Percentiles rank a stretch among this genome's conserved stretches.
Conservation (phyloP, 2,113 vertebrate genomes). For the Mystacornis crossleyi region DNA sequence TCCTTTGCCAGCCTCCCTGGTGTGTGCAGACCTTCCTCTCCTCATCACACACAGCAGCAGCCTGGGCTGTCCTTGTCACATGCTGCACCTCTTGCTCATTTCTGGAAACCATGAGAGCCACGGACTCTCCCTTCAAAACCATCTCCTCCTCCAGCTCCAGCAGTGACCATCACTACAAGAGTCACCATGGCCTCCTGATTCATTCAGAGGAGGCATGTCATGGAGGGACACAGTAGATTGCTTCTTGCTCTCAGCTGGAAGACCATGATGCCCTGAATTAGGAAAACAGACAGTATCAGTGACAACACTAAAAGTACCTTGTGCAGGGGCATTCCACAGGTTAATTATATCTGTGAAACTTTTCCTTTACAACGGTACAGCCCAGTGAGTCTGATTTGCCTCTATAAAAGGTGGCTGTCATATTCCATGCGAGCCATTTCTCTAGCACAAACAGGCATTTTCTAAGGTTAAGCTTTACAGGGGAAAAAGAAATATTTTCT, state of each 20-base stretch:
- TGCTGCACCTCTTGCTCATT: neutral
- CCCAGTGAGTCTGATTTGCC: neutral
- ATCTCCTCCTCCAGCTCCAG: neutral
- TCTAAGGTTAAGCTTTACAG: neutral
- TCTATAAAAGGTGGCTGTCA: neutral
- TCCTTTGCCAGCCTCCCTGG: neutral
- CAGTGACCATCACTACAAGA: neutral
- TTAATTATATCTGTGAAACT: constrained; percentile 14
- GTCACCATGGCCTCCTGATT: neutral
- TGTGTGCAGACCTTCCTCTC: neutral
- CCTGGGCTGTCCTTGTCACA: accelerated
- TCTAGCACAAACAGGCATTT: neutral
- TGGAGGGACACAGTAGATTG: neutral
- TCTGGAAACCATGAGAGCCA: neutral
- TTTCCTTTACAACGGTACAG: neutral
- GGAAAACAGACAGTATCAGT: neutral
- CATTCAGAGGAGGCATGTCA: neutral
- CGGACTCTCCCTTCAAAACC: neutral
- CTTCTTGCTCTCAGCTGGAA: neutral
- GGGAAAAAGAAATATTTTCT: neutral
- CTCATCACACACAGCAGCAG: neutral
- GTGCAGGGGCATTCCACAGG: constrained; percentile 15
- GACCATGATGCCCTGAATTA: neutral
- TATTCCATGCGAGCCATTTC: neutral
- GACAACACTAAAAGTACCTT: neutral